phyloP scores from a whole-genome alignment of 2,113 vertebrate genomes.

The Macquaria australasica region DNA sequence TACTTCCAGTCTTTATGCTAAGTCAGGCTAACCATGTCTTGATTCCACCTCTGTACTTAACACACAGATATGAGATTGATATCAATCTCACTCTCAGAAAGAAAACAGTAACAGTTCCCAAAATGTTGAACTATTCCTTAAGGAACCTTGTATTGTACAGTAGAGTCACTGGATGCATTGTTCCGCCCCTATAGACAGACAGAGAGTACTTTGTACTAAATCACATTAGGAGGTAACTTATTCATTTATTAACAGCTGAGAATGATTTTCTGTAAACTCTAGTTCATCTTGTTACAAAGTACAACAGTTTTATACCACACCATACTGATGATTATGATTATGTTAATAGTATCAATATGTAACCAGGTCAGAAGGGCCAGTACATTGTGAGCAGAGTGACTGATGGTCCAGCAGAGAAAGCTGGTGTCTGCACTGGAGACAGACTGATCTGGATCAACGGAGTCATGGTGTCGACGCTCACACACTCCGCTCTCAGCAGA shows the following conservation, averaged over 20 bases:
- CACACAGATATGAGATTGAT: neutral
- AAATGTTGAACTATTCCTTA: neutral
- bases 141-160: neutral
- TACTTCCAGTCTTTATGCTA: neutral
- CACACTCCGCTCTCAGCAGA: constrained; percentile 78
- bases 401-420: constrained; percentile 88
- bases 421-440: constrained; percentile 87
- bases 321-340: neutral
- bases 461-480: constrained; percentile 80
- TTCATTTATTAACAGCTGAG: neutral
- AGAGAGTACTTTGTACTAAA: neutral
- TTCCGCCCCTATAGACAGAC: neutral
- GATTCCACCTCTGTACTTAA: neutral
- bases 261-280: neutral
- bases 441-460: constrained; percentile 93
- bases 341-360: constrained; percentile 9
- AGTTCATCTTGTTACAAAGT: constrained; percentile 2
- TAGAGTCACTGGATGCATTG: neutral
- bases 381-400: constrained; percentile 84
- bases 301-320: neutral
- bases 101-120: neutral
- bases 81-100: neutral
- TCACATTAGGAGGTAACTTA: neutral
- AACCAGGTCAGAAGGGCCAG: constrained; percentile 84
- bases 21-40: neutral